These are phyloP conservation scores for Lamellibrachia luymesi DNA, from an alignment of 1,140 invertebrate species.

Conservation along the genomic window DNA sequence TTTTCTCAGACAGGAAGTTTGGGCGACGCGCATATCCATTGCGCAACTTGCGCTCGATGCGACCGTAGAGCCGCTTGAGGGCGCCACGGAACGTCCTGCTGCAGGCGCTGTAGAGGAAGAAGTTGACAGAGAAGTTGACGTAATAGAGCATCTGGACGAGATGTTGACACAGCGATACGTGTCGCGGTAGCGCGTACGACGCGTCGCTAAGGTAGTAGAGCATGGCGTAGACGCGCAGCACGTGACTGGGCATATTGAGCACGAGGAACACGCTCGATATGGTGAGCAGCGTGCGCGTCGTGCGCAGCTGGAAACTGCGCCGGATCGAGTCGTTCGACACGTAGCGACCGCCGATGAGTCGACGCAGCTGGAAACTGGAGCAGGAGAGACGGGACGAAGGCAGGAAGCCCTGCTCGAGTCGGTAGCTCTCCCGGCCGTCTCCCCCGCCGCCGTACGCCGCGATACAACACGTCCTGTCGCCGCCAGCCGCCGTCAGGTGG, in stretches of 20 bases:
- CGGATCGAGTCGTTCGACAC: background rate
- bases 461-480: background rate
- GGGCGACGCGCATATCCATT: background rate
- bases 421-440: background rate
- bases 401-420: background rate
- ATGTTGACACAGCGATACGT: slow-evolving; percentile 55
- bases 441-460: background rate
- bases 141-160: slow-evolving; percentile 67
- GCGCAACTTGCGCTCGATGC: background rate
- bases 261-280: slow-evolving; percentile 27
- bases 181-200: slow-evolving; percentile 54
- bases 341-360: background rate
- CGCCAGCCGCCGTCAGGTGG: background rate
- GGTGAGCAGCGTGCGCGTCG: slow-evolving; percentile 22
- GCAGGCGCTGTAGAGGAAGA: slow-evolving; percentile 78
- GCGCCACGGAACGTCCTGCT: slow-evolving; percentile 76
- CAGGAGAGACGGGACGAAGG: background rate
- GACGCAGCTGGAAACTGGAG: background rate
- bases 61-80: slow-evolving; percentile 14
- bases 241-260: slow-evolving; percentile 25
- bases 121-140: slow-evolving; percentile 82
- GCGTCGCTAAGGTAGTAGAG: slow-evolving; percentile 21
- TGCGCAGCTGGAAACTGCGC: slow-evolving; percentile 18
- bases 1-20: background rate
- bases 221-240: slow-evolving; percentile 18